Base-by-base conservation (phyloP, 2,888 invertebrate species). In the Xylophagus ater region DNA sequence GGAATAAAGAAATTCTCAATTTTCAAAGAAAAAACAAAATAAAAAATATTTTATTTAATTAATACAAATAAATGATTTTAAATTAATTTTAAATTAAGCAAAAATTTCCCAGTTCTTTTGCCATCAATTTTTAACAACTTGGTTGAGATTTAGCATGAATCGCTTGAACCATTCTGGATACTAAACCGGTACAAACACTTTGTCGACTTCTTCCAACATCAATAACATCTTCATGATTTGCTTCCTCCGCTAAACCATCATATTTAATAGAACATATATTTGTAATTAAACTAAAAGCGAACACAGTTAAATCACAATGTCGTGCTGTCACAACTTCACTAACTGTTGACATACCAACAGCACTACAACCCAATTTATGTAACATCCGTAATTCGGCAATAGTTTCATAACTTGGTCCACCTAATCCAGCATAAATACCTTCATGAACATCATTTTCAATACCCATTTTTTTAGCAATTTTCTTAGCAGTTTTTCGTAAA, bases 371-470 rank as follows among this genome's bases (percentile, higher is more conserved):
- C 29, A 90, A 67, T 65, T 80, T 75, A 51, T 78, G 74, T 40
- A 96, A 68, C 72, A 90, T 82, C 50, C 71, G 76, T 37, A 92
- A 68, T 65, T 98, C 97, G 0, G 96, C 90, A 0, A 94, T 87
- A 0, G 96, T 94, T 65, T 98, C 97, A 58, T 81, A 98, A 62
- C 84, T 87, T 0, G 97, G 97, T 0, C 97, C 97, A 2, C 89
- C 90, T 12, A 92, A 71, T 62, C 93, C 90, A 1, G 87, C 82
- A 67, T 97, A 98, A 7, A 97, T 88, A 1, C 97, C 98, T 55
- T 90, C 86, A 42, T 78, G 80, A 1, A 90, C 66, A 43, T 78
- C 77, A 44, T 81, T 68, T 7, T 71, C 71, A 17, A 88, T 75
- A 4, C 78, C 79, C 56, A 87, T 69, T 33, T 82, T 76, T 45